Evolutionary conservation across 1,140 invertebrate species (phyloP), one percentile per base, ranked within the genome.

Genomic region (Drosophila sp.): DNA sequence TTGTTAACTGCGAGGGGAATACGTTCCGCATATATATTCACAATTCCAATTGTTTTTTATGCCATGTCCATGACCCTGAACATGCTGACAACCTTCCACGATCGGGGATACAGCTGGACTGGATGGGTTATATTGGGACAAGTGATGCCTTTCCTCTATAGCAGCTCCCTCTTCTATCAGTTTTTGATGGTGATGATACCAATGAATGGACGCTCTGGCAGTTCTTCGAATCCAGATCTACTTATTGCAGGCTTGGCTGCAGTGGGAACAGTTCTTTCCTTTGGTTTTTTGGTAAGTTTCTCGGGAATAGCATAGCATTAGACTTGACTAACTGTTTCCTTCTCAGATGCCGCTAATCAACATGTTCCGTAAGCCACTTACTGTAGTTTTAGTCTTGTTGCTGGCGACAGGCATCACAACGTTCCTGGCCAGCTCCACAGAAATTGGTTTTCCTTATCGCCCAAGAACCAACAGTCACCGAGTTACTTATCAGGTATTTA

Each of bases 371-470:
- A 57, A 59, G 3, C 63, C 78, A 0, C 53, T 66, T 4, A 13
- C 63, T 29, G 54, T 78, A 9, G 11, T 81, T 1, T 13, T 75
- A 5, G 36, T 32, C 2, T 34, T 84, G 14, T 93, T 94, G 45
- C 92, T 93, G n/a, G 83, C 94, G 1, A 80, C 95, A 7, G 43
- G 16, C 5, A 4, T 64, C 16, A 71, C 95, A 46, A 93, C 93
- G 76, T 95, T 92, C 94, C 40, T 95, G 48, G 92, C 95, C 1
- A 43, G 56, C 67, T 89, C 95, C 36, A 95, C 94, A 8, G 94
- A 95, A 5, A 79, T 96, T 14, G 96, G 96, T 27, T 96, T 96
- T 91, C 96, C 96, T 2, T 97, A 96, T 80, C 94, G 94, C 71
- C 93, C 93, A 1, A 93, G 94, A 36, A 93, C 94, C 8, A 93